These are phyloP conservation scores for Ficedula albicollis DNA, from an alignment of 2,797 vertebrate species.

Conservation along the genomic window DNA sequence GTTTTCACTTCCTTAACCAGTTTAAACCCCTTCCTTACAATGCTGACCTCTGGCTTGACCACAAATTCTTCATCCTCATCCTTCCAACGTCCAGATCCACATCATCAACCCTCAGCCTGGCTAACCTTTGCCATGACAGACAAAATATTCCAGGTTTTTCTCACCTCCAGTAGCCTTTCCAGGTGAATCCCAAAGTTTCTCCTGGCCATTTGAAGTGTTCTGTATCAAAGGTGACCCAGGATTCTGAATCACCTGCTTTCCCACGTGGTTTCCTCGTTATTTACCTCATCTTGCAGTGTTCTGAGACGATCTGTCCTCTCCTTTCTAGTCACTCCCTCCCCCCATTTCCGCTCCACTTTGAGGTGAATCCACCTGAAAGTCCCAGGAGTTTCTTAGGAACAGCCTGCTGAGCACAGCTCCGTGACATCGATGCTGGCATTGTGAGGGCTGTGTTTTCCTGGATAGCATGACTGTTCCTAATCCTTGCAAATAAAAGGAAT, in stretches of 20 bases:
- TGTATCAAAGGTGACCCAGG: neutral
- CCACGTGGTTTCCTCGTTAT: neutral
- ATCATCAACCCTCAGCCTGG: neutral
- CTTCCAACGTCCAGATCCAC: neutral
- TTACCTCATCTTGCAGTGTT: neutral
- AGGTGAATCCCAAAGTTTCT: neutral
- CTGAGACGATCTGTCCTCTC: neutral
- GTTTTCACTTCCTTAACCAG: neutral
- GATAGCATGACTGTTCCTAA: neutral
- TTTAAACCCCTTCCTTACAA: neutral
- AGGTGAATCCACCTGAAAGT: neutral
- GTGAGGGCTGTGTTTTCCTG: conserved; percentile 25
- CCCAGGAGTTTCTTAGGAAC: neutral
- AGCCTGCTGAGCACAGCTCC: neutral
- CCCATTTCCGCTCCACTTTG: neutral
- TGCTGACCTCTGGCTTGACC: neutral
- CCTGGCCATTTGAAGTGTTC: neutral
- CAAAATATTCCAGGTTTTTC: neutral
- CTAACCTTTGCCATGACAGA: neutral
- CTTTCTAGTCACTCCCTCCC: neutral
- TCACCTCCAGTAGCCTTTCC: neutral
- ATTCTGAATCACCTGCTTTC: neutral
- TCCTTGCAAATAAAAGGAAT: conserved; percentile 26
- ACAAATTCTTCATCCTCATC: neutral
- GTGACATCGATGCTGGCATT: neutral